Evolutionary conservation across 2,113 vertebrate species (phyloP), one percentile per base, ranked within the genome.

Genomic region (Rostratula benghalensis): DNA sequence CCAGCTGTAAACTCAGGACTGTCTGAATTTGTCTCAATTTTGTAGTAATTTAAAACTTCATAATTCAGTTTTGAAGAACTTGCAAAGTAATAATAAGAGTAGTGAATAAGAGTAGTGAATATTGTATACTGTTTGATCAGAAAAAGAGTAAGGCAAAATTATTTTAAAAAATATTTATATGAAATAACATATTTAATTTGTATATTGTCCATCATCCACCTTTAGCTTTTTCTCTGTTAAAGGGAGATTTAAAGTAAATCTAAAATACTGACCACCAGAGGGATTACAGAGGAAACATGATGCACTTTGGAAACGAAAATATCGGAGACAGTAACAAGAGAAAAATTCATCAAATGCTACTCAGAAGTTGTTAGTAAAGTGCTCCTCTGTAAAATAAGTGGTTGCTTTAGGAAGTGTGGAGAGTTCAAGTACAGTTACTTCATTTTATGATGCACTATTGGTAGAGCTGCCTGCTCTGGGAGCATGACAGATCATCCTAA

Each of bases 1-100:
- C 13, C 16, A 77, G 65, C 83, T 92, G 75, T 81, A 86, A 89
- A 3, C 45, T 92, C 54, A 91, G 56, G 9, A 33, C 8, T 67
- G 35, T 43, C 24, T 77, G 68, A 94, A 94, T 51, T 89, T 16
- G 35, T 92, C 61, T 8, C 25, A 60, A 50, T 93, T 97, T 96
- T 86, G 9, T 82, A 90, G 37, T 67, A 85, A 94, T 92, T 88
- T 96, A 93, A 97, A 78, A 61, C 51, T 57, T 80, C 41, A 73
- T 90, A 83, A 96, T 78, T 95, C 9, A 82, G 39, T 95, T 96
- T 92, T 92, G 30, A 97, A 96, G 50, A 95, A 93, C 89, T 41
- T 69, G 9, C 77, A 83, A 83, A 91, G 14, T 35, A 75, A 89
- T 64, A 56, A 70, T 37, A 45, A 45, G 45, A 45, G 45, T 45